Conservation (phyloP, 1,140 invertebrate genomes). For the Lepidurus packardi region DNA sequence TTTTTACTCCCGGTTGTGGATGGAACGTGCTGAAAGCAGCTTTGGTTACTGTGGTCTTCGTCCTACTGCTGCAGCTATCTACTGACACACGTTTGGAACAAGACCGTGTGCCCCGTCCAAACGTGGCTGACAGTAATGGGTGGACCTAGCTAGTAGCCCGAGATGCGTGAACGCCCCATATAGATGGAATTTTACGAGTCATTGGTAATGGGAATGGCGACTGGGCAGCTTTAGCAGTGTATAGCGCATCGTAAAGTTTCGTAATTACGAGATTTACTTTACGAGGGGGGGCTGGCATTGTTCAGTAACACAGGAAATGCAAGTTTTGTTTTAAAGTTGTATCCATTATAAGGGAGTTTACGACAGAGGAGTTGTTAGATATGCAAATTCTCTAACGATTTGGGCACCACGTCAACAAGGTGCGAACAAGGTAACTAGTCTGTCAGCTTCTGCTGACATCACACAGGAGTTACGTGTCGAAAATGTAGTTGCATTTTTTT, state of each 20-base stretch:
- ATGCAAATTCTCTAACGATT: too few relatives aligned
- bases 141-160: not conserved
- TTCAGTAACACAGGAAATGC: not conserved
- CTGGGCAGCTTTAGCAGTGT: not conserved
- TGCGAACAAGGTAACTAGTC: too few relatives aligned
- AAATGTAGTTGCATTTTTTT: too few relatives aligned
- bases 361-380: too few relatives aligned
- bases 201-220: not conserved
- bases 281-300: not conserved
- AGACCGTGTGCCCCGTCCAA: not conserved
- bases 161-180: not conserved
- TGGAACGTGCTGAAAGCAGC: not conserved
- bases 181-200: not conserved
- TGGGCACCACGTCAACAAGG: too few relatives aligned
- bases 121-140: not conserved
- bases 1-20: too few relatives aligned
- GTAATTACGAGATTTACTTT: not conserved
- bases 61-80: not conserved
- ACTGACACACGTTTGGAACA: not conserved
- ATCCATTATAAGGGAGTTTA: not conserved
- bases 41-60: not conserved
- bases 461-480: too few relatives aligned
- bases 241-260: not conserved
- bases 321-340: not conserved
- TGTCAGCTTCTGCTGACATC: too few relatives aligned